phyloP scores from a whole-genome alignment of 2,797 vertebrate genomes.

The Hylomyscus alleni region DNA sequence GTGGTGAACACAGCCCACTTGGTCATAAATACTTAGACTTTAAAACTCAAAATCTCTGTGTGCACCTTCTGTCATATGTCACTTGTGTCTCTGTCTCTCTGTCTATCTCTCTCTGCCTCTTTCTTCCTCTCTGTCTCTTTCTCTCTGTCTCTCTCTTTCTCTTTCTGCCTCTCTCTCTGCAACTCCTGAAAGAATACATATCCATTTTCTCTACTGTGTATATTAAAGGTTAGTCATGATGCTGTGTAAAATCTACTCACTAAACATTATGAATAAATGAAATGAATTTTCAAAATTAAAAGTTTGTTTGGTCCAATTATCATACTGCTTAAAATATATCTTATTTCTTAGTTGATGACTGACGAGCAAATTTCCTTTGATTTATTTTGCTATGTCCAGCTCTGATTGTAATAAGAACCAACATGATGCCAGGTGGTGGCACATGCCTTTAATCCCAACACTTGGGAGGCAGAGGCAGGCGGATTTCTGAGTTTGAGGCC shows the following conservation, averaged over 20 bases:
- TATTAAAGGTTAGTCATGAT: neutral
- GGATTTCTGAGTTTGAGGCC: no score
- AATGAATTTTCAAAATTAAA: conserved; percentile 66
- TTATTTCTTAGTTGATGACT: conserved; percentile 40
- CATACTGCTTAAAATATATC: conserved; percentile 52
- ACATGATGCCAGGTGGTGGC: neutral
- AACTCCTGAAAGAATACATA: neutral
- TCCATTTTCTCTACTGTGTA: conserved; percentile 4
- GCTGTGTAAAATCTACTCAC: conserved; percentile 27
- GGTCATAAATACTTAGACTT: neutral
- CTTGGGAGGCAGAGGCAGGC: no score
- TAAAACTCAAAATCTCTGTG: neutral
- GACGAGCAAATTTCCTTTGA: conserved; percentile 26
- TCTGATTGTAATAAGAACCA: conserved; percentile 48
- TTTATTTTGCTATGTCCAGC: conserved; percentile 35
- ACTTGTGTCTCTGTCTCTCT: neutral
- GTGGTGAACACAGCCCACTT: neutral
- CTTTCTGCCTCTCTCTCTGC: neutral
- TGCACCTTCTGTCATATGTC: conserved; percentile 5
- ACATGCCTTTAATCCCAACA: no score
- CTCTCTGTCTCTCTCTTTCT: no score
- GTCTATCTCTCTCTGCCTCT: accelerated
- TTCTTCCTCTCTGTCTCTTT: accelerated
- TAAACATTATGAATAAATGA: conserved; percentile 57
- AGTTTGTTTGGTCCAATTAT: conserved; percentile 42